Base-by-base conservation (phyloP, 2,113 vertebrate genomes). In the Stigmatopora nigra region DNA sequence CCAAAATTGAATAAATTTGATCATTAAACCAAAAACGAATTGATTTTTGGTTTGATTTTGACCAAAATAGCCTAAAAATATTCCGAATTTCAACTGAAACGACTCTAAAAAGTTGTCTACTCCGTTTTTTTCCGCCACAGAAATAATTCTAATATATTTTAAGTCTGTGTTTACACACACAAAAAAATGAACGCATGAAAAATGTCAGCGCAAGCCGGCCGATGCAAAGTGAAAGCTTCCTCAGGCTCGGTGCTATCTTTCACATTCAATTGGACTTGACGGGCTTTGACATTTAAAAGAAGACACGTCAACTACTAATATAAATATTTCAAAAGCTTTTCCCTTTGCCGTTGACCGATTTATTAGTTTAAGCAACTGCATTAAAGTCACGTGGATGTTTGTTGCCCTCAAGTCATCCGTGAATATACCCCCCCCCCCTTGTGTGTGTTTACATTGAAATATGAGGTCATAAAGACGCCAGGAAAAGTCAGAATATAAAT, bases 241-340 rank as follows among this genome's bases (percentile, higher is more conserved):
- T 82, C 15, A 0, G 69, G 68, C 67, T 64, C 65, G 49, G 71
- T 63, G 69, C 64, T 71, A 79, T 73, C 78, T 46, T 62, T 75
- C 60, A 47, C 63, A 66, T 76, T 76, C 70, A 72, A 75, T 74
- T 63, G 75, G 75, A 44, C 48, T 68, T 76, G 69, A 76, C 75
- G 61, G 65, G 72, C n/a, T 25, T 19, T 79, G 75, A 82, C 80
- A 80, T 80, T 84, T 80, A 57, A 69, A 79, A 78, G 25, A 81
- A 70, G 53, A 64, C 36, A 66, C 72, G 59, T 59, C 56, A 75
- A 65, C 17, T 65, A 47, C 45, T 64, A 49, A 66, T 57, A 69
- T 58, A 66, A 70, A 77, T 53, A 49, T 48, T 49, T n/a, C 65
- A 63, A 45, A 56, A 63, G 7, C 15, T 10, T 31, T 22, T 61